Evolutionary conservation across 2,888 invertebrate species (phyloP).

Genomic region (Digitonthophagus gazella): DNA sequence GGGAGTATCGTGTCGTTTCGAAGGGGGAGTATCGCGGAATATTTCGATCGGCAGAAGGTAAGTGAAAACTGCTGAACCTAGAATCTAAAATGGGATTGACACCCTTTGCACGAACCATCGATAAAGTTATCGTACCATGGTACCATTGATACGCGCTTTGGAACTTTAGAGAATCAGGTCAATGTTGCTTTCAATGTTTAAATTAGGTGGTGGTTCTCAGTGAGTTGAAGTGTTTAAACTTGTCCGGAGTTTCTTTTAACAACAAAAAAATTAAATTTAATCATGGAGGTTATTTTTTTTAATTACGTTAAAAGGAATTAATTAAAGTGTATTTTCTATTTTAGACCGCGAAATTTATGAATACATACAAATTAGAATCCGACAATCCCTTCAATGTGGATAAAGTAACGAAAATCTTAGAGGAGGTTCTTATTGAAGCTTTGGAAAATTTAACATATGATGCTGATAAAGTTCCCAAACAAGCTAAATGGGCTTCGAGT

Average conservation of each 20-base stretch:
- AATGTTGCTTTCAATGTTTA: conserved; percentile 3
- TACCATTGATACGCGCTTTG: neutral
- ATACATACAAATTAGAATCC: conserved; percentile 65
- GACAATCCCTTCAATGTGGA: conserved; percentile 63
- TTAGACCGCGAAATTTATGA: conserved; percentile 55
- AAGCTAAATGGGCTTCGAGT: conserved; percentile 58
- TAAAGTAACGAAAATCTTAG: conserved; percentile 60
- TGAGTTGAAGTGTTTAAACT: no score
- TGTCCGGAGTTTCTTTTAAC: no score
- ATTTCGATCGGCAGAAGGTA: conserved; percentile 35
- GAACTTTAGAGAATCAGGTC: conserved; percentile 4
- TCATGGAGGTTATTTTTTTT: no score
- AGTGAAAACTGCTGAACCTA: neutral
- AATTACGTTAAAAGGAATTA: no score
- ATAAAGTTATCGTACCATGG: neutral
- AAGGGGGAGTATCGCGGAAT: conserved; percentile 32
- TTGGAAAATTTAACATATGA: conserved; percentile 62
- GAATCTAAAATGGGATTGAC: no score
- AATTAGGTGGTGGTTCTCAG: no score
- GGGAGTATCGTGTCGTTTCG: conserved; percentile 37
- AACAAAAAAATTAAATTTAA: no score
- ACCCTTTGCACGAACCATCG: neutral
- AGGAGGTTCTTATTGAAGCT: conserved; percentile 58
- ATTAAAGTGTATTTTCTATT: conserved; percentile 10
- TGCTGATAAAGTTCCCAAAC: conserved; percentile 56